phyloP scores from a whole-genome alignment of 1,140 invertebrate genomes.

The Hermatobates lingyangjiaoensis region DNA sequence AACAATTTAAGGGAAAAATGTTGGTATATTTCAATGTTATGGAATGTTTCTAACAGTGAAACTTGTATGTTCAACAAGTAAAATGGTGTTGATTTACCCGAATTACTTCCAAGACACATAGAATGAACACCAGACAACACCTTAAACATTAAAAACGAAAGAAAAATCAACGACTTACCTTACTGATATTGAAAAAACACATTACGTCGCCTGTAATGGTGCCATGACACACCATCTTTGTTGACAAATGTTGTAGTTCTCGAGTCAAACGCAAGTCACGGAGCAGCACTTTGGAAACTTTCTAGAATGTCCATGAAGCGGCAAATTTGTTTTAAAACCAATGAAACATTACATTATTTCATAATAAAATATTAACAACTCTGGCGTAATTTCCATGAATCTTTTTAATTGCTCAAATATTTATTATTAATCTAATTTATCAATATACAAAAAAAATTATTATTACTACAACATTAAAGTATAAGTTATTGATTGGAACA shows the following conservation, averaged over 20 bases:
- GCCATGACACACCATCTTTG: conserved; percentile 16
- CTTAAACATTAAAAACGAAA: background rate
- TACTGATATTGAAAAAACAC: conserved; percentile 12
- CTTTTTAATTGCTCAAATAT: no score
- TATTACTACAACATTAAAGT: no score
- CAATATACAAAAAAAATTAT: no score
- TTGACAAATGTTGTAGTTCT: conserved; percentile 11
- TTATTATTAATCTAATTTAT: no score
- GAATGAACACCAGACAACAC: background rate
- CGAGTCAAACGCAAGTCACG: background rate
- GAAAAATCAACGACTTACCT: conserved; percentile 7
- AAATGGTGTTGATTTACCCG: background rate
- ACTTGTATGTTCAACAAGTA: background rate
- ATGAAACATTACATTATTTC: no score
- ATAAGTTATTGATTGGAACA: no score
- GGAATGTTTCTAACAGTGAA: background rate
- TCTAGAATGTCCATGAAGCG: background rate
- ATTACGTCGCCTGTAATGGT: conserved; percentile 11
- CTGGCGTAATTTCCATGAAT: no score
- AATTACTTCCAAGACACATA: background rate
- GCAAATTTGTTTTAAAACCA: no score
- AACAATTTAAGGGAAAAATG: background rate
- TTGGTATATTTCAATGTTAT: background rate
- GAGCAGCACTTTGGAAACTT: background rate
- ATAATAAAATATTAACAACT: no score